phyloP scores from a whole-genome alignment of 64 coral and sea anemone species.

The Pocillopora verrucosa region DNA sequence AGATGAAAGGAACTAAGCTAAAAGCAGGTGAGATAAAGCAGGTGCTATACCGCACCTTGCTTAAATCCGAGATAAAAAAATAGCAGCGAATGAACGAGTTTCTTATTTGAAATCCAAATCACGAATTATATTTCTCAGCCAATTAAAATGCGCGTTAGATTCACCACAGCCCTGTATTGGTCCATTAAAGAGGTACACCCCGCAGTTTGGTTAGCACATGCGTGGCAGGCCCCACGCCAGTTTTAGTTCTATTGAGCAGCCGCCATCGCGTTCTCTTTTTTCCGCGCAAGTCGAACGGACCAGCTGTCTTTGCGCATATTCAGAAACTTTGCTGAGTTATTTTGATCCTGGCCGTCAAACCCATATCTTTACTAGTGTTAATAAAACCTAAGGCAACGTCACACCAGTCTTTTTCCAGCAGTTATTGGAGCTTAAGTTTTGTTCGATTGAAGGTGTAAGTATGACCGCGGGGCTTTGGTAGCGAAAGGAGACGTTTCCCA shows the following conservation, averaged over 20 bases:
- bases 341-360: conserved; percentile 87
- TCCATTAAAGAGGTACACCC: background rate
- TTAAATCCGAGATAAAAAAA: background rate
- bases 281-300: conserved; percentile 93
- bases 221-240: conserved; percentile 59
- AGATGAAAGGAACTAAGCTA: background rate
- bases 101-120: background rate
- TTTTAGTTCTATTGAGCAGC: conserved; percentile 98
- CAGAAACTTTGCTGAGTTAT: conserved; percentile 91
- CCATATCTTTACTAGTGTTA: conserved; percentile 92
- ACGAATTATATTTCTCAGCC: background rate
- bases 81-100: background rate
- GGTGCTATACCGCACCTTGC: conserved; percentile 1
- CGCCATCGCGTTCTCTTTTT: conserved; percentile 89
- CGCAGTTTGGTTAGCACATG: conserved; percentile 81
- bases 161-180: background rate
- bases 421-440: conserved; percentile 71
- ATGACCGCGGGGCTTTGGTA: conserved; percentile 50
- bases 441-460: conserved; percentile 67
- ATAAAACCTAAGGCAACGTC: conserved; percentile 62
- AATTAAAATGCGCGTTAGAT: background rate
- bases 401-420: conserved; percentile 66
- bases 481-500: conserved; percentile 33
- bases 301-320: conserved; percentile 99
- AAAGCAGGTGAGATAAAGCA: background rate